Percentiles rank a stretch among this genome's conserved stretches.
phyloP scores from a whole-genome alignment of 2,113 vertebrate genomes.

The Willisornis vidua region DNA sequence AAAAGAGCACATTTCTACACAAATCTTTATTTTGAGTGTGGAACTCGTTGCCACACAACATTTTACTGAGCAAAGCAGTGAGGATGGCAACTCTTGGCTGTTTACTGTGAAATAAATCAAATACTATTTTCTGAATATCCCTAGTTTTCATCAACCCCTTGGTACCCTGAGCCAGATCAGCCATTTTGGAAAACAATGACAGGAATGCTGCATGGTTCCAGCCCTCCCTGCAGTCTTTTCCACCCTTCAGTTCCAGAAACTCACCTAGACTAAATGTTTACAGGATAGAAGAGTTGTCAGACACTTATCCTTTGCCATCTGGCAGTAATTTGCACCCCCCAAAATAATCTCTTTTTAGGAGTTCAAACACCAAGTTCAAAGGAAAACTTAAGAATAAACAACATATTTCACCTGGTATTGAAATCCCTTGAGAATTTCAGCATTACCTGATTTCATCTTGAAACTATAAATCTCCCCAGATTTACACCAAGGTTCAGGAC shows the following conservation, averaged over 20 bases:
- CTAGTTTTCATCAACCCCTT: not conserved
- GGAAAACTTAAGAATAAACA: slow-evolving; percentile 46
- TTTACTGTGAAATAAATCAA: not conserved
- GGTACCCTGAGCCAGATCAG: not conserved
- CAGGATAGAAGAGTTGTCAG: slow-evolving; percentile 24
- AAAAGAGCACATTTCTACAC: not conserved
- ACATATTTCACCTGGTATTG: slow-evolving; percentile 39
- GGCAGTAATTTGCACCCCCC: slow-evolving; percentile 12
- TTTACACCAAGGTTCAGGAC: not conserved
- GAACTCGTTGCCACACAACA: not conserved
- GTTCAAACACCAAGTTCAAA: slow-evolving; percentile 63
- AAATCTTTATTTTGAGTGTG: not conserved
- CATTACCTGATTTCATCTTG: slow-evolving; percentile 41
- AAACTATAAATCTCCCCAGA: slow-evolving; percentile 43
- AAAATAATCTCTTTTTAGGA: slow-evolving; percentile 20
- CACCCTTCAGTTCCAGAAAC: slow-evolving; percentile 20
- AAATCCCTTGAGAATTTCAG: slow-evolving; percentile 21
- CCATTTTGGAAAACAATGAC: not conserved
- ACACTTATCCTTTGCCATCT: slow-evolving; percentile 44
- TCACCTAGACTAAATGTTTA: slow-evolving; percentile 53
- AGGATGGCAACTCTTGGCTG: not conserved
- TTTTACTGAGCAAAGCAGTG: not conserved
- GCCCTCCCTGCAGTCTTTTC: not conserved
- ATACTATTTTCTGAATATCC: not conserved
- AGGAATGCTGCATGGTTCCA: not conserved